Base-by-base conservation (phyloP, 2,888 invertebrate species). In the Chloroclystis v-ata region DNA sequence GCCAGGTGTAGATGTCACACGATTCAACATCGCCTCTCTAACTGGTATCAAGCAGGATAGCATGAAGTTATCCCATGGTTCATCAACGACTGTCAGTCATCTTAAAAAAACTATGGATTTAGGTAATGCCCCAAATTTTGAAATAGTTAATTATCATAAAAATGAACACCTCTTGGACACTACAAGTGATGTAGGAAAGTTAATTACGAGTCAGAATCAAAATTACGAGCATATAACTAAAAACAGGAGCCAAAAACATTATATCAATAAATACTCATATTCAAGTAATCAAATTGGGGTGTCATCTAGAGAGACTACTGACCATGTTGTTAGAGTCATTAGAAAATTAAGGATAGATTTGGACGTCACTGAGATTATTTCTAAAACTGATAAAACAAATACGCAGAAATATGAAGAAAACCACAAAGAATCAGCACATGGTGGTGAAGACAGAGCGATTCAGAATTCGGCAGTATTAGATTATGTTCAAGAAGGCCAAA, bases 301-400 rank as follows among this genome's bases (percentile, higher is more conserved):
- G 11, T 65, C 59, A 28, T 69, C 69, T 3, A 69, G 71, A 57
- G 61, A 60, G 38, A 57, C 61, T 6, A 39, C 57, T 2, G 61
- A 72, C 29, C 60, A 65, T 52, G 56, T 66, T 40, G 53, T 81
- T 25, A 61, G 66, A 46, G 59, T 82, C 24, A 67, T 78, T 38
- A 75, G 74, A 51, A 77, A 72, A 60, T 32, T 82, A 9, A 72
- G 74, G 65, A 56, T 87, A 38, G 72, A 82, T 56, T 52, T 82
- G 10, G 69, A 81, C 51, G 54, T 85, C n/a, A 78, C 75, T 28
- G 70, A 76, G 70, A 72, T 75, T 42, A 47, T 70, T 28, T 38
- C 41, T 10, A 32, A 37, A 30, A 13, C 42, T 12, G 28, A 37
- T 2, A 45, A 28, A 44, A 28, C n/a, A n/a, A n/a, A n/a, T n/a